These are phyloP conservation scores for Conus canariensis DNA, from an alignment of 2,888 invertebrate genomes.

Conservation along the genomic window DNA sequence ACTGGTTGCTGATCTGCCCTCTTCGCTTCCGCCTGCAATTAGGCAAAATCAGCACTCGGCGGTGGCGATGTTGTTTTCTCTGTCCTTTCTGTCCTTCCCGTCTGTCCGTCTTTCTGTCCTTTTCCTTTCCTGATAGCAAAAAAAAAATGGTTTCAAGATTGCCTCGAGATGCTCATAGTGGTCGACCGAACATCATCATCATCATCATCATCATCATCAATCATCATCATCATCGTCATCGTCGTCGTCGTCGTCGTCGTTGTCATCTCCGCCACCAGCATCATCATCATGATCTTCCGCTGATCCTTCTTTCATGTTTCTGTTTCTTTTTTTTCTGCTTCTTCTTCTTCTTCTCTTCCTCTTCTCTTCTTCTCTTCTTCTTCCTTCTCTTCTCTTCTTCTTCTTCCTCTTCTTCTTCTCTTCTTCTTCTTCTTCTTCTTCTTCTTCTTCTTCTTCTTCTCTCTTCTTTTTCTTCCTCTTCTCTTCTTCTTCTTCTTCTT, in stretches of 20 bases:
- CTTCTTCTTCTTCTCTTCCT: neutral
- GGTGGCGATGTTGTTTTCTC: neutral
- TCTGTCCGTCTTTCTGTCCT: neutral
- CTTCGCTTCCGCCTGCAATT: constrained; percentile 41
- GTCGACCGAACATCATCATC: neutral
- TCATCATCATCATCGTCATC: too few relatives aligned
- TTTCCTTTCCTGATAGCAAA: neutral
- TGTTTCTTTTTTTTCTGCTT: too few relatives aligned
- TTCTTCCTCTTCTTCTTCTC: neutral
- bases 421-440: neutral
- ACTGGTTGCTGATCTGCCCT: neutral
- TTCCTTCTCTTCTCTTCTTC: neutral
- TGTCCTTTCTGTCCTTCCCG: too few relatives aligned
- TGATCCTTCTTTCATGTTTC: neutral
- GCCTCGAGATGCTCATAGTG: neutral
- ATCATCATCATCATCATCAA: too few relatives aligned
- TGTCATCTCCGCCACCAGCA: too few relatives aligned
- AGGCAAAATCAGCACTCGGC: constrained; percentile 32
- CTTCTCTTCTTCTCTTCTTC: neutral
- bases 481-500: neutral
- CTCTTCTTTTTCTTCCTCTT: neutral
- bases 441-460: neutral
- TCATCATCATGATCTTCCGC: too few relatives aligned
- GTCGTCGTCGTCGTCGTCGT: too few relatives aligned
- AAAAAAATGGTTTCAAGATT: neutral